A percentile compares a stretch with the other conserved stretches of the same genome.
Evolutionary conservation across 2,113 vertebrate species (phyloP).

Genomic region (Zonotrichia leucophrys): DNA sequence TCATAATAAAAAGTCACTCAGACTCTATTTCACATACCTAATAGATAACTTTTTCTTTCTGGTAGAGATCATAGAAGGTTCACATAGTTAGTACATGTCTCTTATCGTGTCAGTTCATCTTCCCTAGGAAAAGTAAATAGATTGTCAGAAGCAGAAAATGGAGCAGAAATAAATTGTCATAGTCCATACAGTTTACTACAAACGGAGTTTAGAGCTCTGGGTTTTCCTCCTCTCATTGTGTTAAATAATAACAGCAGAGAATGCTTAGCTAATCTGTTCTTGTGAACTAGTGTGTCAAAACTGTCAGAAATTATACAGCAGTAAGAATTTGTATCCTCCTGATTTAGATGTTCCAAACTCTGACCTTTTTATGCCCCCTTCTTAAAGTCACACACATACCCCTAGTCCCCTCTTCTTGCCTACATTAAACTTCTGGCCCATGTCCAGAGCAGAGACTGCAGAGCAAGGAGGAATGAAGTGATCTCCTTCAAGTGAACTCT

Average conservation of each 20-base stretch:
- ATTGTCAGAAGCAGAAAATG: neutral
- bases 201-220: neutral
- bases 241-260: neutral
- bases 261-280: neutral
- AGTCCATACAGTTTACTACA: neutral
- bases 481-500: neutral
- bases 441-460: neutral
- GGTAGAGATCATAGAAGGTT: neutral
- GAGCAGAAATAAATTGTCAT: neutral
- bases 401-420: neutral
- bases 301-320: neutral
- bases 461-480: neutral
- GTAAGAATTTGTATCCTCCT: neutral
- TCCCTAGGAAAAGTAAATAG: neutral
- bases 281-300: neutral
- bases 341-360: neutral
- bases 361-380: neutral
- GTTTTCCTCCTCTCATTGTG: neutral
- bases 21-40: neutral
- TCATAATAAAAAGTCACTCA: neutral
- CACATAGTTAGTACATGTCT: rapidly evolving
- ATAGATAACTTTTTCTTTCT: neutral
- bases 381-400: neutral
- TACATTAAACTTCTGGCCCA: neutral
- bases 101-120: neutral